Evolutionary conservation across 2,797 vertebrate genomes (phyloP).

Genomic region (Darevskia nairensis): DNA sequence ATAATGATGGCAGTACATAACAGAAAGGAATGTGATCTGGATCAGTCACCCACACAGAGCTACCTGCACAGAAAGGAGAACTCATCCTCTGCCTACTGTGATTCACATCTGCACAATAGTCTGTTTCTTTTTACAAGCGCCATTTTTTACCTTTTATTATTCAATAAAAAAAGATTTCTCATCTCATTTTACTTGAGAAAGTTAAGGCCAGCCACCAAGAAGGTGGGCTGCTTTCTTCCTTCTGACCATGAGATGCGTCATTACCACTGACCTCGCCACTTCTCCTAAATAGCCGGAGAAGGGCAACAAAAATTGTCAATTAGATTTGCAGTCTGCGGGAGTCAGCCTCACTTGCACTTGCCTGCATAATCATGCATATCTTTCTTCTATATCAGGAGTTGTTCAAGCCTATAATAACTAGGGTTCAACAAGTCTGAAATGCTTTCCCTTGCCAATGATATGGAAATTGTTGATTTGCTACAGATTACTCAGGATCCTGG

Average conservation of each 20-base stretch:
- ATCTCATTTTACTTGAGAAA: not conserved
- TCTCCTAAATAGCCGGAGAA: conserved; percentile 80
- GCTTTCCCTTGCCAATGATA: conserved; percentile 73
- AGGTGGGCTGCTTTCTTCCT: not conserved
- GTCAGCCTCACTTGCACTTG: conserved; percentile 71
- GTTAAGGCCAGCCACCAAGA: not conserved
- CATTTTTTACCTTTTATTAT: conserved; percentile 30
- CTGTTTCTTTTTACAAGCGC: conserved; percentile 10
- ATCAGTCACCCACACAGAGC: not conserved
- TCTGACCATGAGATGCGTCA: conserved; percentile 72
- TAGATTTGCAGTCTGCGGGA: conserved; percentile 73
- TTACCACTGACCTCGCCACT: conserved; percentile 80
- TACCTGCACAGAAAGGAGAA: not conserved
- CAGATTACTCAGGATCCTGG: conserved; percentile 70
- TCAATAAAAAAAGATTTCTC: not conserved
- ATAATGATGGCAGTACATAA: not conserved
- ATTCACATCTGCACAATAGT: not conserved
- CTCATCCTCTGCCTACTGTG: not conserved
- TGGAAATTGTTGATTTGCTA: conserved; percentile 75
- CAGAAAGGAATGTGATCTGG: not conserved
- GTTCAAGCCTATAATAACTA: conserved; percentile 77
- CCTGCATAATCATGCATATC: conserved; percentile 79
- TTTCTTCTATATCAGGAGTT: conserved; percentile 70
- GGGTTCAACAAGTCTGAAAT: conserved; percentile 79
- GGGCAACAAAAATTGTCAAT: conserved; percentile 82